Conservation (phyloP, 2,113 vertebrate species). For the Psephotus haematonotus region DNA sequence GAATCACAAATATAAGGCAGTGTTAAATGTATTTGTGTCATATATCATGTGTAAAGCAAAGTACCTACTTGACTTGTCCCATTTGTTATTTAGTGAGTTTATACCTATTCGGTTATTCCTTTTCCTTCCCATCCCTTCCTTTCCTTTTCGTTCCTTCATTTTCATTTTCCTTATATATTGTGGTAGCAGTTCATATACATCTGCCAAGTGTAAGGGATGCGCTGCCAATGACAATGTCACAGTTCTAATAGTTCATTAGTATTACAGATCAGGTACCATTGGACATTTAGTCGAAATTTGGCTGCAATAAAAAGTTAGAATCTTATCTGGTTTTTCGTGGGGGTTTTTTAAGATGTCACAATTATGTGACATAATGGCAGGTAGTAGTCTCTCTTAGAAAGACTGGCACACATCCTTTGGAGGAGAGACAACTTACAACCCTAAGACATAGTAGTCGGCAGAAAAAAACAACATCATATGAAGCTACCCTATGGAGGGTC, state of each 20-base stretch:
- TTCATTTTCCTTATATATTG: neutral
- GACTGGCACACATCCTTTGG: neutral
- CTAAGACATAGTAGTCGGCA: neutral
- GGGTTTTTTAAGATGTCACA: neutral
- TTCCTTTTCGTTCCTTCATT: neutral
- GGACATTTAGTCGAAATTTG: neutral
- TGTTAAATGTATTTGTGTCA: neutral
- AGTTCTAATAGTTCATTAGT: neutral
- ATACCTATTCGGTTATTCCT: neutral
- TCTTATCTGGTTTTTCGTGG: neutral
- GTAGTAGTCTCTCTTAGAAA: neutral
- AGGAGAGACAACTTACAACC: neutral
- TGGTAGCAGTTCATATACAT: neutral
- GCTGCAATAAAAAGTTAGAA: neutral
- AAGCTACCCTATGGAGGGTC: neutral
- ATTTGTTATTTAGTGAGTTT: neutral
- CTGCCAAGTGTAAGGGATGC: neutral
- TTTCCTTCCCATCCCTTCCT: neutral
- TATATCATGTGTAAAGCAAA: neutral
- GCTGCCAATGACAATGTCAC: neutral
- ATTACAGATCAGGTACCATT: neutral
- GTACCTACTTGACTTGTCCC: neutral
- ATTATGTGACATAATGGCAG: neutral
- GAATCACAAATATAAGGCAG: neutral
- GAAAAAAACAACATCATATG: rapidly evolving